Base-by-base conservation (phyloP, 2,113 vertebrate genomes). In the Cheirogaleus medius region DNA sequence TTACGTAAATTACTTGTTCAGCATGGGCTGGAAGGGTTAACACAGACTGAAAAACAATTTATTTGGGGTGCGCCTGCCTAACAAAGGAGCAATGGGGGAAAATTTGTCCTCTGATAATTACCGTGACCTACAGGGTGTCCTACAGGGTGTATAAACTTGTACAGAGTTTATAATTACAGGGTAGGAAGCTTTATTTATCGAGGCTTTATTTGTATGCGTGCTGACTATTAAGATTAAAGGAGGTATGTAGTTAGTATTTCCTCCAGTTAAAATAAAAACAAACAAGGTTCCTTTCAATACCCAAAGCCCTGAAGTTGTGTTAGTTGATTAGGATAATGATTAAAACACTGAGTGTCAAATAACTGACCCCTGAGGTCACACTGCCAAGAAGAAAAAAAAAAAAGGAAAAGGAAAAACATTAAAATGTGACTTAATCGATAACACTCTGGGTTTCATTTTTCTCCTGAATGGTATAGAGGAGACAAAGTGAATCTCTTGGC, bases 401-500 rank as follows among this genome's bases (percentile, higher is more conserved):
- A 47, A 47, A 47, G 47, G 10, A 27, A 76, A 87, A 76, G 34
- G 34, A 13, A 92, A 47, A 58, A 39, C 49, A 14, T 64, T 90
- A 71, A 90, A 97, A 76, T 76, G 54, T 54, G n/a, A 17, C 5
- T 52, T 32, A 58, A 60, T 92, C 27, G 0, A 92, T 90, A 89
- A 74, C 68, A 49, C 25, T 73, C 85, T 58, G 76, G 14, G 58
- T 60, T 93, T 92, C 49, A 14, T 64, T 97, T 91, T 83, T 90
- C 92, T 90, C 56, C 49, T 34, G 54, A 14, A 47, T 77, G 37
- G 56, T 77, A 83, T 9, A 44, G 78, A 90, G 73, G 39, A 81
- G 39, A 89, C 29, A 39, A 64, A 94, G 68, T 11, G 25, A 63
- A 68, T 66, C 80, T 80, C 15, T 47, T 12, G 5, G 56, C 47